Evolutionary conservation across 2,888 invertebrate species (phyloP), one percentile per base, ranked within the genome.

Genomic region (Agrilus cyanescens): DNA sequence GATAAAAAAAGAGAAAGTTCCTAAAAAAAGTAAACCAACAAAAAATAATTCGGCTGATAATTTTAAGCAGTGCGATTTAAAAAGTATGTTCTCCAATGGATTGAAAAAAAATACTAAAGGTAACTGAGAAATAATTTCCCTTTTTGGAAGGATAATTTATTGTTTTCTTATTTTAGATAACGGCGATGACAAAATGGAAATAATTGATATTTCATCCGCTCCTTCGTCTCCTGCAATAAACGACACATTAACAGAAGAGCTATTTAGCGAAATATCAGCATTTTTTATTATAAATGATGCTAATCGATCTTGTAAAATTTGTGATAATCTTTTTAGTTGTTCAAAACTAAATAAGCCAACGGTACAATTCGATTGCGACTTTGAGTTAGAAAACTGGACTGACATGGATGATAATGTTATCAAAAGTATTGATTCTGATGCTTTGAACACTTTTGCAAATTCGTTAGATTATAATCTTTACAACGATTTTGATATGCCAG

Each of bases 311-410:
- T 75, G 75, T 55, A 66, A 63, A 42, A 53, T 71, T 37, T 76
- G 75, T 49, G 54, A 63, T 20, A 62, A 65, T 44, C 52, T 70
- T 14, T 70, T 70, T 50, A 58, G 68, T 32, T 75, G 74, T 51
- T 55, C 55, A 37, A 46, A 52, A 43, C 44, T 46, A 37, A 32
- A 12, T 37, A 41, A 18, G 4, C 32, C 33, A 33, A 4, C 2
- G 12, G 33, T 33, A 15, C 33, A 33, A 12, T 8, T 14, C 8
- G 12, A n/a, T 33, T 15, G 10, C n/a, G 33, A 13, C n/a, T 33
- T 15, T 33, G 33, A 33, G 3, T 14, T 14, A 12, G 15, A 14
- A 8, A 33, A 33, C 12, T 14, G 13, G 15, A 15, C 12, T 33
- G 15, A 15, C 10, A 33, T 33, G 15, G 13, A 13, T 12, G 13